phyloP scores from a whole-genome alignment of 1,140 invertebrate genomes.

The Charaxes varanes region DNA sequence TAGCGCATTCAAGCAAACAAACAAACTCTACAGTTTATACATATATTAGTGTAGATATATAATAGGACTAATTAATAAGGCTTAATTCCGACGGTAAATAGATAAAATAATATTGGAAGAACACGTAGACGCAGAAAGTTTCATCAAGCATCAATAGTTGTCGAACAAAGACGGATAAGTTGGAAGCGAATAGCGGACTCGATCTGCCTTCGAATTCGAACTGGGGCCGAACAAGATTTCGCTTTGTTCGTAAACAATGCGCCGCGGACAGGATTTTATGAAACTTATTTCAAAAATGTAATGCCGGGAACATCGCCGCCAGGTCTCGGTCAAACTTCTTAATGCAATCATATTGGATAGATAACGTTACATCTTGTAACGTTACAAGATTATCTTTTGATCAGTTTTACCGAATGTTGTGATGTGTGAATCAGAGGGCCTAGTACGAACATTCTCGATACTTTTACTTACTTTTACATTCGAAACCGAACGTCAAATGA shows the following conservation, averaged over 20 bases:
- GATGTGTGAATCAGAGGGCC: no score
- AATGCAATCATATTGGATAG: background rate
- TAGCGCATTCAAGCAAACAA: no score
- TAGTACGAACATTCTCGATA: no score
- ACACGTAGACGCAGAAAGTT: conserved; percentile 35
- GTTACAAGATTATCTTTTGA: no score
- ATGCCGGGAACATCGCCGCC: background rate
- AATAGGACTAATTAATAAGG: no score
- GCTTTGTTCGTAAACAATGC: conserved; percentile 61
- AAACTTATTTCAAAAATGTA: conserved; percentile 49
- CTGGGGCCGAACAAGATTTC: conserved; percentile 42
- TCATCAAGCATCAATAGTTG: conserved; percentile 53
- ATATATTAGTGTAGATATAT: no score
- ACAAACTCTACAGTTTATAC: no score
- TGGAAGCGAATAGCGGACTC: conserved; percentile 36
- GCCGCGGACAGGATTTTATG: conserved; percentile 40
- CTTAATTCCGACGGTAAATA: conserved; percentile 4
- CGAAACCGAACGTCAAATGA: no score
- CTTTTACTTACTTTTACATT: no score
- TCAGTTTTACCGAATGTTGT: no score
- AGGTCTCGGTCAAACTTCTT: background rate
- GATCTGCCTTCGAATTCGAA: conserved; percentile 35
- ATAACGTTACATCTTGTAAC: no score
- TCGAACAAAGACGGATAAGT: conserved; percentile 54
- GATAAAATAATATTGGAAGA: conserved; percentile 20